A percentile compares a stretch with the other conserved stretches of the same genome.
These are phyloP conservation scores for Calonectris borealis DNA, from an alignment of 2,113 vertebrate genomes.

Conservation along the genomic window DNA sequence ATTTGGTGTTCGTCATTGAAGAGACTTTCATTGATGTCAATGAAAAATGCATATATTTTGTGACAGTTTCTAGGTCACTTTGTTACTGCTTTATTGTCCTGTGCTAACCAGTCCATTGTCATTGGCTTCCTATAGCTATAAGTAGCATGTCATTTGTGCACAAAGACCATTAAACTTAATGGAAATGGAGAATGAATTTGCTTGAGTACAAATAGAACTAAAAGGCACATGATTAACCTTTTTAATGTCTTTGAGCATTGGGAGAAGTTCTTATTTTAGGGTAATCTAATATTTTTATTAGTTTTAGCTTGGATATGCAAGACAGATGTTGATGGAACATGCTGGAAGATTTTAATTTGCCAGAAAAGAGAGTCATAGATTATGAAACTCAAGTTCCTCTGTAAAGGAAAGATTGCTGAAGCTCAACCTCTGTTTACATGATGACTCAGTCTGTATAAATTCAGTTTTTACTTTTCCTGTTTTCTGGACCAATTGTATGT, in stretches of 20 bases:
- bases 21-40: neutral
- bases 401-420: neutral
- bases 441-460: neutral
- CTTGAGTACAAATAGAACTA: neutral
- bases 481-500: neutral
- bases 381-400: neutral
- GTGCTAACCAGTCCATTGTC: neutral
- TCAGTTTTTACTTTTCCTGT: neutral
- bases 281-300: neutral
- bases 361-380: neutral
- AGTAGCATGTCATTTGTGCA: neutral
- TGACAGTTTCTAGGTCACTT: neutral
- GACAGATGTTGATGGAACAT: neutral
- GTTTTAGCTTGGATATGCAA: neutral
- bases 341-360: neutral
- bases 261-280: neutral
- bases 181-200: neutral
- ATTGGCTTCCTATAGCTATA: neutral
- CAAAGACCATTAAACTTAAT: neutral
- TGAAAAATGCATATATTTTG: neutral
- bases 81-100: neutral
- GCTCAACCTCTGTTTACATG: neutral
- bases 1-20: neutral
- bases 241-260: neutral
- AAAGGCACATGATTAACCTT: neutral